Conservation (phyloP, 2,797 vertebrate genomes). For the Smutsia temminckii region DNA sequence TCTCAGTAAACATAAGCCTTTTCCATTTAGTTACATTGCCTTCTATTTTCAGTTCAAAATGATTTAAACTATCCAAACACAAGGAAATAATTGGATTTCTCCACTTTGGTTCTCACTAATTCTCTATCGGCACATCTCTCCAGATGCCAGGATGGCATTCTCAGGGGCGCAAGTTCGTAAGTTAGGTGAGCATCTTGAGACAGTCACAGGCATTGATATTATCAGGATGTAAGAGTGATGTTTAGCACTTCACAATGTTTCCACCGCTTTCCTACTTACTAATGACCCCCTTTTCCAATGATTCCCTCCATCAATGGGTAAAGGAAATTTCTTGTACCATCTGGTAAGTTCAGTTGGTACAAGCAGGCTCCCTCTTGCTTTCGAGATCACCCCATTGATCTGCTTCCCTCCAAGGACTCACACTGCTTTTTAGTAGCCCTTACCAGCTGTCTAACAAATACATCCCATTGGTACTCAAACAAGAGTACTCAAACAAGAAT, state of each 20-base stretch:
- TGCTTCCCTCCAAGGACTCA: not conserved
- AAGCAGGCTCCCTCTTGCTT: not conserved
- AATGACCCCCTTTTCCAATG: not conserved
- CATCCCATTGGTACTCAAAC: not conserved
- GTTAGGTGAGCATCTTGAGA: not conserved
- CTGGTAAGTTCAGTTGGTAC: not conserved
- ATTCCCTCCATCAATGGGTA: not conserved
- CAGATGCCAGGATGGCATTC: not conserved
- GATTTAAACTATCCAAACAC: conserved; percentile 2
- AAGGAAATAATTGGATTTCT: not conserved
- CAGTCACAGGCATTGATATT: not conserved
- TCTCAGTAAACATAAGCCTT: conserved; percentile 27
- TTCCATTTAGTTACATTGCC: conserved; percentile 3
- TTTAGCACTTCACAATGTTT: not conserved
- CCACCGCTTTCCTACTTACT: not conserved
- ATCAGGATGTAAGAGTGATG: not conserved
- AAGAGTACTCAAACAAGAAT: not conserved
- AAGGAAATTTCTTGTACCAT: not conserved
- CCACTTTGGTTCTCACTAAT: not conserved
- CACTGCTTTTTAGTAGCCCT: not conserved
- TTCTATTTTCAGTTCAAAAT: conserved; percentile 36
- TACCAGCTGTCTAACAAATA: not conserved
- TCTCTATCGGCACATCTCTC: not conserved
- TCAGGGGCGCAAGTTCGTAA: not conserved
- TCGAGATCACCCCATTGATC: not conserved